Base-by-base conservation (phyloP, 2,797 vertebrate genomes). In the Parauchenoglanis punctatus region DNA sequence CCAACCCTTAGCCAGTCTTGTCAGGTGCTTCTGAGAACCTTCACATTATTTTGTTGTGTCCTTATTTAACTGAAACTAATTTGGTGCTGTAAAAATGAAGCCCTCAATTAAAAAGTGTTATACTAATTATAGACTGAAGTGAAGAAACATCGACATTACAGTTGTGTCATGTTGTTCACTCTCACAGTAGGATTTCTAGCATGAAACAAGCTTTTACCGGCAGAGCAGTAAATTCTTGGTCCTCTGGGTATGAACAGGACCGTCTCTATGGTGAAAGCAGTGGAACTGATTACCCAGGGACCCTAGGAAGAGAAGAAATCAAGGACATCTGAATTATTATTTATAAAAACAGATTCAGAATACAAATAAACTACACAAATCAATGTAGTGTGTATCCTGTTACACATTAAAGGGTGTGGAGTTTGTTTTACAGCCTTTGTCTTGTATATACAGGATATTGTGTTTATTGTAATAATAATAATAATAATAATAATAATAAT, bases 81-180 rank as follows among this genome's bases (percentile, higher is more conserved):
- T 28, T 28, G 7, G 40, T 46, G 15, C 25, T 28, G 23, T 65
- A 49, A 7, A 81, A 40, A 44, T n/a, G 12, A 63, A 40, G 25
- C 49, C 7, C 25, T 65, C 4, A 82, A 49, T 82, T 18, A 82
- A 81, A 82, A 82, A 12, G 61, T 82, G 80, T 61, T 61, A 25
- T 20, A 49, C 77, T 65, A n/a, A 49, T 82, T 61, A 65, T 65
- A 82, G 40, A 3, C 54, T 82, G 15, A 65, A 49, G 54, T 80
- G 40, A 65, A 65, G 80, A 52, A 82, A 65, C 23, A n/a, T 82
- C 59, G 28, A 40, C 63, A 1, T 28, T 44, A 28, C 56, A 3
- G 3, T 4, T 25, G 20, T 81, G 23, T 44, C 58, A n/a, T 8
- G 35, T n/a, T 63, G 20, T 81, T 82, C 25, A 7, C 80, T 49